Evolutionary conservation across 1,140 invertebrate species (phyloP).

Genomic region (Microplitis mediator): DNA sequence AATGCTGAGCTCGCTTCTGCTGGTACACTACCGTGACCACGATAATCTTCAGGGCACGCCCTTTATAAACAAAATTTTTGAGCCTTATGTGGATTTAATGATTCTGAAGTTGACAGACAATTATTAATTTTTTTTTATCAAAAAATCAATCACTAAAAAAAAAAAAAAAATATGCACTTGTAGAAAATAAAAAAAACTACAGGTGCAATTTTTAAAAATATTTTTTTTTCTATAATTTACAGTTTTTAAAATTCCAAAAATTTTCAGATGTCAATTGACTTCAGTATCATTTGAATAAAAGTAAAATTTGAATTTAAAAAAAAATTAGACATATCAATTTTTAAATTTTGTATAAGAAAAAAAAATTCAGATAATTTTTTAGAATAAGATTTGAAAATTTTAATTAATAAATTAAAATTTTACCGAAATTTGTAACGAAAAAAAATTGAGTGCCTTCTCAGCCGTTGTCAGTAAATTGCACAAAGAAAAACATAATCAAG

Average conservation of each 20-base stretch:
- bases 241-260: too few species aligned
- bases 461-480: not conserved
- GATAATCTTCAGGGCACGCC: constrained; percentile 18
- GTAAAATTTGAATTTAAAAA: too few species aligned
- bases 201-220: too few species aligned
- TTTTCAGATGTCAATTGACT: too few species aligned
- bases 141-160: too few species aligned
- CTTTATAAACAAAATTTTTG: not conserved
- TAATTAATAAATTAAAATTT: not conserved
- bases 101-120: not conserved
- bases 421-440: not conserved
- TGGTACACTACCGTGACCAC: constrained; percentile 10
- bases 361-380: not conserved
- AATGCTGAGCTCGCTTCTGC: not conserved
- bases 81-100: constrained; percentile 2
- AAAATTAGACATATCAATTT: too few species aligned
- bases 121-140: too few species aligned
- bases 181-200: too few species aligned
- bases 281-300: too few species aligned
- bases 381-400: not conserved
- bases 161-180: too few species aligned
- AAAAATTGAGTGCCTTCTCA: constrained; percentile 24
- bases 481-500: not conserved
- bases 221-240: too few species aligned
- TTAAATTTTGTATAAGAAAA: not conserved